These are phyloP conservation scores for Epiblema foenella DNA, from an alignment of 2,888 invertebrate species.

Conservation along the genomic window DNA sequence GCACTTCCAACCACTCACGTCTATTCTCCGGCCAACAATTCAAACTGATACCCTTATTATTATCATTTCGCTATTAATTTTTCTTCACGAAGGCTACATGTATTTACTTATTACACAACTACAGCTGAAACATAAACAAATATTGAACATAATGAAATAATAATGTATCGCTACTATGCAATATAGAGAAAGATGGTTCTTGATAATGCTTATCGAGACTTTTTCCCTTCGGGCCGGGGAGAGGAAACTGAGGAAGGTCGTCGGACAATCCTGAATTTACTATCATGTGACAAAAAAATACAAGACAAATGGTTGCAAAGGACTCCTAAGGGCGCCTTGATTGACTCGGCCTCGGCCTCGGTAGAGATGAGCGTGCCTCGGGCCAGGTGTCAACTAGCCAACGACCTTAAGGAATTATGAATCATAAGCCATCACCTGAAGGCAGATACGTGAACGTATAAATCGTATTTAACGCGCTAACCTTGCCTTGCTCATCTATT, in stretches of 20 bases:
- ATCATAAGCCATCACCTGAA: slow-evolving; percentile 21
- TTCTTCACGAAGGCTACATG: not conserved
- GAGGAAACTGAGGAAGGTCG: not conserved
- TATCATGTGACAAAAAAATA: not conserved
- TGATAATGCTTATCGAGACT: too few species aligned
- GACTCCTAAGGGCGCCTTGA: not conserved
- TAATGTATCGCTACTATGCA: too few species aligned
- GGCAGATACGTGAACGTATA: slow-evolving; percentile 20
- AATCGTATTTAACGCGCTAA: slow-evolving; percentile 58
- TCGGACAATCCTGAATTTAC: not conserved
- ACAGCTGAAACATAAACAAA: too few species aligned
- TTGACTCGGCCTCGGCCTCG: slow-evolving; percentile 8
- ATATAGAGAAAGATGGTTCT: too few species aligned
- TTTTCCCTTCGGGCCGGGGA: too few species aligned
- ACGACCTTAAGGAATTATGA: slow-evolving; percentile 29
- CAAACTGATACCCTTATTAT: not conserved
- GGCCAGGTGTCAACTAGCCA: slow-evolving; percentile 26
- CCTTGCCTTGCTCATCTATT: slow-evolving; percentile 62
- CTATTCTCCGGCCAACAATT: not conserved
- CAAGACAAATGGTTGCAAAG: not conserved
- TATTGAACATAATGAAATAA: too few species aligned
- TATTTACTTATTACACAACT: not conserved
- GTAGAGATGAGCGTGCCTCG: slow-evolving; percentile 7
- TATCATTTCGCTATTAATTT: not conserved
- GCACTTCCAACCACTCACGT: not conserved